Percentiles rank a stretch among this genome's conserved stretches.
These are phyloP conservation scores for Pogonognathellus flavescens DNA, from an alignment of 1,140 invertebrate species.

Conservation along the genomic window DNA sequence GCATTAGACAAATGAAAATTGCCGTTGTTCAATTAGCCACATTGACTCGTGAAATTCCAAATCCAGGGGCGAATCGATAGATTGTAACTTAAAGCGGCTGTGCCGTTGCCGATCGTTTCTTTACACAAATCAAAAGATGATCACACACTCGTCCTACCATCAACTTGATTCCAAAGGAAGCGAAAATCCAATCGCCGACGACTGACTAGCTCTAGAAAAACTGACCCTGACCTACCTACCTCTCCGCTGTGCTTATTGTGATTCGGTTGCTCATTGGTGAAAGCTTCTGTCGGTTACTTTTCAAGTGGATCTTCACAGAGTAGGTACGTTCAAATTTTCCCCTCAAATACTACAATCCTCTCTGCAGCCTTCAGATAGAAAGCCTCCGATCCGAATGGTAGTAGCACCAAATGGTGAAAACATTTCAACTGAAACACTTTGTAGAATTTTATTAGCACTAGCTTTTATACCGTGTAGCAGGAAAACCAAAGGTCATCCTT, in stretches of 20 bases:
- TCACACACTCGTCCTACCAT: conserved; percentile 8
- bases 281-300: too few species aligned
- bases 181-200: neutral
- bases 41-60: conserved; percentile 21
- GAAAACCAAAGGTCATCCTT: too few species aligned
- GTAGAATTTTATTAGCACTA: too few species aligned
- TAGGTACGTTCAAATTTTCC: too few species aligned
- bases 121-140: conserved; percentile 18
- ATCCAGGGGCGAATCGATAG: conserved; percentile 31
- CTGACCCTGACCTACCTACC: conserved; percentile 18
- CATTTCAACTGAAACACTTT: too few species aligned
- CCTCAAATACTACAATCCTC: too few species aligned
- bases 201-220: neutral
- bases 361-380: too few species aligned
- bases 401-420: too few species aligned
- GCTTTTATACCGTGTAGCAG: too few species aligned
- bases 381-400: too few species aligned
- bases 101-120: conserved; percentile 8
- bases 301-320: too few species aligned
- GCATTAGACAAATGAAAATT: neutral
- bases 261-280: too few species aligned
- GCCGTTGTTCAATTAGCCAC: conserved; percentile 29
- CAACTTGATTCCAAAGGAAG: neutral
- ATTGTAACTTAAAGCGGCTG: conserved; percentile 38
- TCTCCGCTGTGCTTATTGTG: neutral